These are phyloP conservation scores for Drosophila subobscura DNA, from an alignment of 1,140 invertebrate species.

Conservation along the genomic window DNA sequence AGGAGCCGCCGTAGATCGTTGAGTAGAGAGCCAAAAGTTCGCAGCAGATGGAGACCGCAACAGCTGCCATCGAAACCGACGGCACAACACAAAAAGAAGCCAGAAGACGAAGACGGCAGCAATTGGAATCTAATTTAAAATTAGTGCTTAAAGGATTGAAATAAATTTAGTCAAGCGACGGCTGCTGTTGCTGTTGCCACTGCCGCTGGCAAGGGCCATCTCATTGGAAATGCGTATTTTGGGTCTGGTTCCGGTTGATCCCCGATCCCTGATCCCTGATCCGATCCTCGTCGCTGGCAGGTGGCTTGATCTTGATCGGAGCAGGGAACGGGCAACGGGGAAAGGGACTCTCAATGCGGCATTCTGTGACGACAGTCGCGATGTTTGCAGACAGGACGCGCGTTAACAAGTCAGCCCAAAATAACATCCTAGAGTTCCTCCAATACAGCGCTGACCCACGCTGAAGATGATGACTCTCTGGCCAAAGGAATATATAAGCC, in stretches of 20 bases:
- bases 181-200: slow-evolving; percentile 35
- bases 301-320: slow-evolving; percentile 68
- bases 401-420: too few relatives aligned
- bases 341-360: too few relatives aligned
- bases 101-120: slow-evolving; percentile 18
- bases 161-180: slow-evolving; percentile 74
- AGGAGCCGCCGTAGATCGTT: slow-evolving; percentile 6
- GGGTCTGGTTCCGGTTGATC: slow-evolving; percentile 60
- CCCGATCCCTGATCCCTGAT: too few relatives aligned
- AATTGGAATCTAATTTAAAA: slow-evolving; percentile 82
- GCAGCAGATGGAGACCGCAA: slow-evolving; percentile 66
- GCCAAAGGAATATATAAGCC: too few relatives aligned
- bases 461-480: too few relatives aligned
- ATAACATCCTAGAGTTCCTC: too few relatives aligned
- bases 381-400: too few relatives aligned
- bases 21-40: slow-evolving; percentile 8
- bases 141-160: slow-evolving; percentile 81
- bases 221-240: slow-evolving; percentile 72
- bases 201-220: slow-evolving; percentile 23
- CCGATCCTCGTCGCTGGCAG: slow-evolving; percentile 40
- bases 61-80: slow-evolving; percentile 52
- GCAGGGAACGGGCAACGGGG: neutral
- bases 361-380: too few relatives aligned
- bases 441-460: too few relatives aligned
- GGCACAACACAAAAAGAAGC: slow-evolving; percentile 5